Conservation (phyloP, 2,113 vertebrate genomes). For the Albula goreensis region DNA sequence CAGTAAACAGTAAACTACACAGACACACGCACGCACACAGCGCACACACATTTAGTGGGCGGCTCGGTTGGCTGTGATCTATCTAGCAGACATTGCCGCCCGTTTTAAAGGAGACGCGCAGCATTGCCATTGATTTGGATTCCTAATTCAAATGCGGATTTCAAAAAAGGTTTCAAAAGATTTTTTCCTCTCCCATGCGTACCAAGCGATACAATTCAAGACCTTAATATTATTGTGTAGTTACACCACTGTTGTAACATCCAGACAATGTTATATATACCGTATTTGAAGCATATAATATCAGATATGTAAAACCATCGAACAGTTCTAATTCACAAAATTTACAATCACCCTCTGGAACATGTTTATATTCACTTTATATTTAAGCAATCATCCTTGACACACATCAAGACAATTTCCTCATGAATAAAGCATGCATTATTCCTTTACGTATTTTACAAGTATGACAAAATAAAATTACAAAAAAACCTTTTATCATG, state of each 20-base stretch:
- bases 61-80: conserved; percentile 29
- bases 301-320: background rate
- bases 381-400: too few species aligned
- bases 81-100: conserved; percentile 18
- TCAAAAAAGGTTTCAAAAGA: too few species aligned
- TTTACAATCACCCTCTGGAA: background rate
- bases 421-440: too few species aligned
- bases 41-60: conserved; percentile 7
- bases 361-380: background rate
- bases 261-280: background rate
- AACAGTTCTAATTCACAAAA: background rate
- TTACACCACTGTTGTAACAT: background rate
- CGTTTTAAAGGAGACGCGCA: conserved; percentile 35
- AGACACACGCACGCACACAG: background rate
- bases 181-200: too few species aligned
- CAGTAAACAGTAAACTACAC: conserved; percentile 24
- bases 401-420: too few species aligned
- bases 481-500: too few species aligned
- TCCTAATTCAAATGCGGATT: background rate
- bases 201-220: background rate
- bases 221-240: background rate
- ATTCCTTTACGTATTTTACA: too few species aligned
- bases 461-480: too few species aligned
- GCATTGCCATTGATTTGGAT: background rate
- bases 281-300: background rate